A percentile compares a stretch with the other conserved stretches of the same genome.
These are phyloP conservation scores for Drosophila yooni DNA, from an alignment of 2,888 invertebrate genomes.

Conservation along the genomic window DNA sequence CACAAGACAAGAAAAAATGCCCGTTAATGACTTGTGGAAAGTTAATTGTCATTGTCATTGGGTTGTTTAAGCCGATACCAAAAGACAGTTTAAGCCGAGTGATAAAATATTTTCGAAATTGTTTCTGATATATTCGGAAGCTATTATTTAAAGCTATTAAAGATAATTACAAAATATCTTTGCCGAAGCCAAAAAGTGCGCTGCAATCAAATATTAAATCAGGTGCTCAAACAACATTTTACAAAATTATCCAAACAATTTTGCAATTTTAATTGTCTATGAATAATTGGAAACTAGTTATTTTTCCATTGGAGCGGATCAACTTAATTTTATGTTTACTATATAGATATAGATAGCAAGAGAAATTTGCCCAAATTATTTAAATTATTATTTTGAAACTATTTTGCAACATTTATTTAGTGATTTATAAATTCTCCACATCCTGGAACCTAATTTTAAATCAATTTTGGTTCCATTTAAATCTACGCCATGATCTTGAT, in stretches of 20 bases:
- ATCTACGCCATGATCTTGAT: too few species aligned
- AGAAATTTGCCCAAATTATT: not conserved
- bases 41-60: conserved; percentile 50
- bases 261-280: too few species aligned
- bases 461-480: accelerated
- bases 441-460: accelerated
- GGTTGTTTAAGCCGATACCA: not conserved
- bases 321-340: accelerated
- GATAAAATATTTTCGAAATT: not conserved
- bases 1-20: conserved; percentile 12
- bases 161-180: not conserved
- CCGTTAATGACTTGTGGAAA: conserved; percentile 55
- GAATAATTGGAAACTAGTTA: not conserved
- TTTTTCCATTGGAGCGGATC: not conserved
- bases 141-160: not conserved
- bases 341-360: not conserved
- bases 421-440: accelerated
- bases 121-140: not conserved
- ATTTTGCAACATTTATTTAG: not conserved
- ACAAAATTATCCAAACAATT: not conserved
- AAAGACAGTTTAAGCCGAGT: not conserved
- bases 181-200: not conserved
- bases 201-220: not conserved
- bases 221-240: not conserved
- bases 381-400: not conserved